Percentiles rank a stretch among this genome's conserved stretches.
Evolutionary conservation across 2,797 vertebrate species (phyloP).

Genomic region (Pogoniulus pusillus): DNA sequence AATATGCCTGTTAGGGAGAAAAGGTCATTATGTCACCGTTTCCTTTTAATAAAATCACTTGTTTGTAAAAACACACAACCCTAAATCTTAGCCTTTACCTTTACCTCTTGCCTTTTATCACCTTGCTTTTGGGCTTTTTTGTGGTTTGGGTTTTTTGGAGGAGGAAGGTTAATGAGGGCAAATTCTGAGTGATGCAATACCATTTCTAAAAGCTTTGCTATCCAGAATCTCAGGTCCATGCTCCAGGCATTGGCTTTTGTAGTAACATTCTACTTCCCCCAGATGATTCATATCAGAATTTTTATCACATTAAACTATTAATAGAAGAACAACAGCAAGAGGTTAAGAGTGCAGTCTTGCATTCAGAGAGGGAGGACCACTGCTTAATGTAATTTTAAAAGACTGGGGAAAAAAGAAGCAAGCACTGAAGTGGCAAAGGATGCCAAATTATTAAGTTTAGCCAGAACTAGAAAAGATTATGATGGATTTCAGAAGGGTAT

Average conservation of each 20-base stretch:
- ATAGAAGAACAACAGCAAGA: not conserved
- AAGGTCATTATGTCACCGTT: not conserved
- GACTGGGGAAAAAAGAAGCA: not conserved
- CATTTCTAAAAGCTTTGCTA: not conserved
- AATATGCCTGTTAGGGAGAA: not conserved
- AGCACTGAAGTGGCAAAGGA: not conserved
- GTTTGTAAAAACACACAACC: accelerated
- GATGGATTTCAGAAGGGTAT: not conserved
- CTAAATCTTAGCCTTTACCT: not conserved
- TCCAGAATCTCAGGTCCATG: not conserved
- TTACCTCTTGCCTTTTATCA: not conserved
- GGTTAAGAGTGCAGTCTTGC: not conserved
- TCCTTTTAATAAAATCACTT: not conserved
- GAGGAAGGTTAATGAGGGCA: not conserved
- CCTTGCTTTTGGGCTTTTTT: not conserved
- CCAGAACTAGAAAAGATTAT: not conserved
- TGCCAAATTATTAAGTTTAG: not conserved
- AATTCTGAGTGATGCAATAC: not conserved
- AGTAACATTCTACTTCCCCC: not conserved
- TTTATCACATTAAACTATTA: not conserved
- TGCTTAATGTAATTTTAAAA: conserved; percentile 1
- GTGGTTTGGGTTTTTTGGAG: no score
- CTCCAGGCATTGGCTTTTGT: not conserved
- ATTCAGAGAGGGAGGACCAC: not conserved
- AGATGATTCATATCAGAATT: not conserved